Evolutionary conservation across 2,888 invertebrate species (phyloP).

Genomic region (Lydus trimaculatus): DNA sequence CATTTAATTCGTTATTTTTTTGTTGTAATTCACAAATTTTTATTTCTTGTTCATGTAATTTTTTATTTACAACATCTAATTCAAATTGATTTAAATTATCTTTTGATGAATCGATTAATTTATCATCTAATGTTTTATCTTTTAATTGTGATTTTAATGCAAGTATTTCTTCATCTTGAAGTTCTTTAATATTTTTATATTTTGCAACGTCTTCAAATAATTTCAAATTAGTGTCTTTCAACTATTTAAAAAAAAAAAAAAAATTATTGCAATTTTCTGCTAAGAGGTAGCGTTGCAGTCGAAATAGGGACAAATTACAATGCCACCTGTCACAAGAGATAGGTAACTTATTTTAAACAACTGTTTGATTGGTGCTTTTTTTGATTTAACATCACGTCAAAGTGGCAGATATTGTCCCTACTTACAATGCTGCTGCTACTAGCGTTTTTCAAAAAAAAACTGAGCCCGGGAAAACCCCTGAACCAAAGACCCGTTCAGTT

Average conservation of each 20-base stretch:
- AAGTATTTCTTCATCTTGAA: constrained; percentile 47
- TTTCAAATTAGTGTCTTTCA: constrained; percentile 47
- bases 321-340: too few species aligned
- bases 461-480: too few species aligned
- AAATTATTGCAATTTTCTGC: background rate
- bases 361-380: too few species aligned
- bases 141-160: constrained; percentile 52
- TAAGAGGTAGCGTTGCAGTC: too few species aligned
- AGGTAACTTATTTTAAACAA: too few species aligned
- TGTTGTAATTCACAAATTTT: constrained; percentile 23
- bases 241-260: constrained; percentile 36
- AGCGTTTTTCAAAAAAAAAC: too few species aligned
- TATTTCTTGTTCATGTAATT: constrained; percentile 41
- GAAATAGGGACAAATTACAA: too few species aligned
- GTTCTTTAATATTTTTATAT: constrained; percentile 27
- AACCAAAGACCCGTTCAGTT: too few species aligned
- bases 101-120: background rate
- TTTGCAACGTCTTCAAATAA: constrained; percentile 31
- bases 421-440: too few species aligned
- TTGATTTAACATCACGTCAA: too few species aligned
- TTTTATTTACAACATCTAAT: constrained; percentile 44
- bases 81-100: constrained; percentile 43
- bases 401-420: too few species aligned
- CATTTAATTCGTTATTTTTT: constrained; percentile 26
- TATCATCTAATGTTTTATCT: constrained; percentile 12